A percentile compares a stretch with the other conserved stretches of the same genome.
phyloP scores from a whole-genome alignment of 2,888 invertebrate species.

The Coleophora deauratella region DNA sequence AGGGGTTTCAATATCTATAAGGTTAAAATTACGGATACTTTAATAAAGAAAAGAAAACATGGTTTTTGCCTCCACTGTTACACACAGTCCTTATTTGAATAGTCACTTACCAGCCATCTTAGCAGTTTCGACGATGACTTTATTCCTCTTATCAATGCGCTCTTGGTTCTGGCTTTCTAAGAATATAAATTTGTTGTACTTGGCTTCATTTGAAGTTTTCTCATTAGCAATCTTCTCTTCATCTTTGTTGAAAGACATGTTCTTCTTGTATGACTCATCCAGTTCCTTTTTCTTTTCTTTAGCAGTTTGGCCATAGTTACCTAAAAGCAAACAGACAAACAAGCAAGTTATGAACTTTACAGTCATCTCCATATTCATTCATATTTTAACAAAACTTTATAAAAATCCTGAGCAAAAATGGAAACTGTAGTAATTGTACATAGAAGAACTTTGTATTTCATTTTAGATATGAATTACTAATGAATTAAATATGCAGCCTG shows the following conservation, averaged over 20 bases:
- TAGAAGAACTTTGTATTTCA: too few relatives aligned
- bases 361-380: not conserved
- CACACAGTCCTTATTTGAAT: not conserved
- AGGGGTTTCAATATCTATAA: conserved; percentile 36
- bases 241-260: conserved; percentile 51
- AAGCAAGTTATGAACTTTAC: not conserved
- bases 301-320: conserved; percentile 45
- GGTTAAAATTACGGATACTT: too few relatives aligned
- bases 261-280: conserved; percentile 51
- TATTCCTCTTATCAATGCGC: conserved; percentile 53
- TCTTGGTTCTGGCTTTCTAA: conserved; percentile 65
- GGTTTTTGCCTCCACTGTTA: too few relatives aligned
- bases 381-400: too few relatives aligned
- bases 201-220: conserved; percentile 54
- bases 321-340: conserved; percentile 20
- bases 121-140: conserved; percentile 50
- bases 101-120: conserved; percentile 42
- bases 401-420: too few relatives aligned
- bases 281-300: conserved; percentile 56
- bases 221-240: conserved; percentile 62
- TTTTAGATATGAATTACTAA: too few relatives aligned
- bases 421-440: not conserved
- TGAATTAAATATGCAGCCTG: too few relatives aligned
- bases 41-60: too few relatives aligned
- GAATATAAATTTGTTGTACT: conserved; percentile 52